Conservation (phyloP, 1,140 invertebrate genomes). For the Dinothrombium tinctorium region DNA sequence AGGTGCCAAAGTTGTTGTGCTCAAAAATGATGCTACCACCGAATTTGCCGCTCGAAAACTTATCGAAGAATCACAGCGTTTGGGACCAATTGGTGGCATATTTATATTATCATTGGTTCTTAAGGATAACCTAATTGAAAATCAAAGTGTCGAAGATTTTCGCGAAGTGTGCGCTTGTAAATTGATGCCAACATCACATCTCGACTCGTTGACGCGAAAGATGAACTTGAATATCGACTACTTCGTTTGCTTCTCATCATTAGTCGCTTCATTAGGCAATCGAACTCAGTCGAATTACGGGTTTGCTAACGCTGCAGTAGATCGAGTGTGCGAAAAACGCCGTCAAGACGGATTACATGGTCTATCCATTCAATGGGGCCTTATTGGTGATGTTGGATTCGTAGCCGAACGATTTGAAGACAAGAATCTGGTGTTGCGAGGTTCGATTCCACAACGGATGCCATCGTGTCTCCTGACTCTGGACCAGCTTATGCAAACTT, state of each 20-base stretch:
- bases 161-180: conserved; percentile 33
- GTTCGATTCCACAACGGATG: conserved; percentile 77
- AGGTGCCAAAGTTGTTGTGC: conserved; percentile 43
- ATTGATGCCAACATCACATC: conserved; percentile 36
- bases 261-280: conserved; percentile 79
- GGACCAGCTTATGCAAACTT: conserved; percentile 51
- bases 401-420: conserved; percentile 32
- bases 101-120: conserved; percentile 76
- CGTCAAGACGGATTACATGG: conserved; percentile 25
- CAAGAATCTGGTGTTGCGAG: conserved; percentile 71
- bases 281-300: conserved; percentile 84
- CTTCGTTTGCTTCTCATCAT: conserved; percentile 83
- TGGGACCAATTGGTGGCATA: conserved; percentile 60
- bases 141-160: conserved; percentile 54
- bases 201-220: conserved; percentile 45
- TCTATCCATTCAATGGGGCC: conserved; percentile 86
- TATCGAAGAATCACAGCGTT: conserved; percentile 36
- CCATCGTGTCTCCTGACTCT: conserved; percentile 58
- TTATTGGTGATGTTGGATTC: conserved; percentile 84
- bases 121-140: conserved; percentile 67
- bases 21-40: conserved; percentile 36
- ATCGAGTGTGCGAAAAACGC: conserved; percentile 37
- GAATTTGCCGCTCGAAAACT: conserved; percentile 39
- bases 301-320: conserved; percentile 83
- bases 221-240: conserved; percentile 53